Evolutionary conservation across 2,797 vertebrate genomes (phyloP), one percentile per base, ranked within the genome.

Genomic region (Tauraco hartlaubi): DNA sequence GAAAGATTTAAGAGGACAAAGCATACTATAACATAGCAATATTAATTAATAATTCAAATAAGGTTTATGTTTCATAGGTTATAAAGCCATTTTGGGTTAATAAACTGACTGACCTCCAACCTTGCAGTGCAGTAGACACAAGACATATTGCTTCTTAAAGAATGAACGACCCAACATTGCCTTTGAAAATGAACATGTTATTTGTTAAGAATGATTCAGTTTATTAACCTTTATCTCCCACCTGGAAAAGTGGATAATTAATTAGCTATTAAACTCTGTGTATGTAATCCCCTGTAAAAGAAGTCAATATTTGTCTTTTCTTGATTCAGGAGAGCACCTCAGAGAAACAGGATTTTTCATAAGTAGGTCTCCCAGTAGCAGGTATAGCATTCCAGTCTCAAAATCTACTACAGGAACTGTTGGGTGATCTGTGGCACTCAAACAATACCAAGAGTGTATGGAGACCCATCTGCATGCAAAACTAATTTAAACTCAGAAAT

Each of bases 41-140:
- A 90, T 73, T 93, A 90, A 91, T 96, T 86, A 96, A 79, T 92
- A 90, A 93, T 95, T 91, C 63, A 93, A 46, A 62, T 55, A 64
- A 69, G 10, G 11, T 81, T 90, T 84, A 67, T 78, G 17, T 75
- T 86, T 86, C 86, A 78, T 92, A 86, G 73, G 41, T 77, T 94
- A 84, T 78, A 69, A 93, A 90, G 28, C 44, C 43, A 56, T 91
- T 79, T 58, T 52, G 48, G 55, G 48, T 82, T 93, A 95, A 95
- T 82, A 94, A 96, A 95, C 41, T 63, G n/a, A 25, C 33, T 76
- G 85, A 67, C 62, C 62, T 88, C 82, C 59, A 87, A 37, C 67
- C 83, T 33, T n/a, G 33, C n/a, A 69, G 16, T 33, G 71, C 79
- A 79, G 46, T 17, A 83, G 22, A 48, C 55, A 78, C n/a, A 80